Conservation (phyloP, 2,888 invertebrate genomes). For the Asteroscopus sphinx region DNA sequence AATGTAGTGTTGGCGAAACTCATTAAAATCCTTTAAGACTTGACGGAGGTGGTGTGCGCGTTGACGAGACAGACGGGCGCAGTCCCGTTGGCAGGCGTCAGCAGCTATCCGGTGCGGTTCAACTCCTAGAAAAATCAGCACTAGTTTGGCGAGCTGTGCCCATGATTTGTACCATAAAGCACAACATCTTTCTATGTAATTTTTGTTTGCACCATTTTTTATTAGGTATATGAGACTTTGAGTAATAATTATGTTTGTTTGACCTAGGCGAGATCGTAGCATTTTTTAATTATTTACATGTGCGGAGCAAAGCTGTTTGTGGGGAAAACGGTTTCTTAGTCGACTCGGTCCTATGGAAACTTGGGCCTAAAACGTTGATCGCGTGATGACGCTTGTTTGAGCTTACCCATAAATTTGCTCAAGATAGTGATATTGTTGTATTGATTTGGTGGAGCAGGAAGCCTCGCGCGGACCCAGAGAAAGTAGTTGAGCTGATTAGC, state of each 20-base stretch:
- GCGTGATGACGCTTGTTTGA: too few species aligned
- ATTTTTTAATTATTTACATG: too few species aligned
- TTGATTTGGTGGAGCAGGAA: conserved; percentile 38
- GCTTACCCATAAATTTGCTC: too few species aligned
- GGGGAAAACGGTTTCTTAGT: too few species aligned
- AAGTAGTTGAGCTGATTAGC: conserved; percentile 53
- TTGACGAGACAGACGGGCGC: background rate
- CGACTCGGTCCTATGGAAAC: too few species aligned
- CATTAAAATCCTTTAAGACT: conserved; percentile 27
- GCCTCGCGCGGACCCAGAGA: conserved; percentile 45
- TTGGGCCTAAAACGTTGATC: too few species aligned
- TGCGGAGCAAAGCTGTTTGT: too few species aligned
- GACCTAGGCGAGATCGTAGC: background rate
- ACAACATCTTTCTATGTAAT: background rate
- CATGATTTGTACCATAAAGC: background rate
- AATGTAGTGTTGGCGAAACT: conserved; percentile 33
- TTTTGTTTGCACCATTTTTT: background rate
- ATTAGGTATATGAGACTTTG: background rate
- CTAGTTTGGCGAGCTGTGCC: background rate
- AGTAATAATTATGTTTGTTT: background rate
- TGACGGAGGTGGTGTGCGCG: conserved; percentile 1
- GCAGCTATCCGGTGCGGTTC: background rate
- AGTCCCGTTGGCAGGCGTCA: background rate
- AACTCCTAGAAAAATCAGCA: background rate
- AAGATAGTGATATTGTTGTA: background rate